Base-by-base conservation (phyloP, 2,113 vertebrate species). In the Illadopsis cleaveri region DNA sequence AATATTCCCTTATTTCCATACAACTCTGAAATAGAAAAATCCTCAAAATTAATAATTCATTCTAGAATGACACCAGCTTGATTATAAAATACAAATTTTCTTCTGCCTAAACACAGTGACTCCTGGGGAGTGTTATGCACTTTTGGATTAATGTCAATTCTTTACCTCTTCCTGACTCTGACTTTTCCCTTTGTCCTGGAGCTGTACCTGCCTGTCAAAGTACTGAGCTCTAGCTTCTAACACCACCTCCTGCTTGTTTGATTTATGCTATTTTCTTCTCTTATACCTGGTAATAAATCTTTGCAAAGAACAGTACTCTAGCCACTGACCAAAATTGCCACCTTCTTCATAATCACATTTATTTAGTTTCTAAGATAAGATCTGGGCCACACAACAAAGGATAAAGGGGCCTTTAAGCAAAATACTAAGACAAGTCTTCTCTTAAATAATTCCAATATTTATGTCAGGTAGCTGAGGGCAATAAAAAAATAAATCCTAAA, bases 31-130 rank as follows among this genome's bases (percentile, higher is more conserved):
- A 90, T 69, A 50, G 38, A 93, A 93, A 77, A 68, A 68, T 18
- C 9, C 9, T 51, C 28, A 89, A 72, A 91, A 93, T 92, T 91
- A 93, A 82, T 96, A 94, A 95, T 91, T 94, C 10, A 93, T 92
- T 91, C 77, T 61, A 42, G 65, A 65, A 89, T 84, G 10, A 83
- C 38, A 79, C 86, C n/a, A 82, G 21, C n/a, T 85, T 75, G 20
- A 83, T 82, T 80, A 31, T 66, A 89, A 93, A 92, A 77, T 28
- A 70, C 37, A 86, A 60, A 89, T 94, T 76, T 65, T 50, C 37
- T 70, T 62, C 68, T 72, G 30, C 47, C 25, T n/a, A 58, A 72
- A 64, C 3, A 1, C 22, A 57, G 28, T 57, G 54, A 37, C 38
- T 93, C 51, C 69, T 35, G 58, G 51, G 42, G 33, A 89, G 8